Conservation (phyloP, 2,888 invertebrate species). For the Caenorhabditis panamensis region DNA sequence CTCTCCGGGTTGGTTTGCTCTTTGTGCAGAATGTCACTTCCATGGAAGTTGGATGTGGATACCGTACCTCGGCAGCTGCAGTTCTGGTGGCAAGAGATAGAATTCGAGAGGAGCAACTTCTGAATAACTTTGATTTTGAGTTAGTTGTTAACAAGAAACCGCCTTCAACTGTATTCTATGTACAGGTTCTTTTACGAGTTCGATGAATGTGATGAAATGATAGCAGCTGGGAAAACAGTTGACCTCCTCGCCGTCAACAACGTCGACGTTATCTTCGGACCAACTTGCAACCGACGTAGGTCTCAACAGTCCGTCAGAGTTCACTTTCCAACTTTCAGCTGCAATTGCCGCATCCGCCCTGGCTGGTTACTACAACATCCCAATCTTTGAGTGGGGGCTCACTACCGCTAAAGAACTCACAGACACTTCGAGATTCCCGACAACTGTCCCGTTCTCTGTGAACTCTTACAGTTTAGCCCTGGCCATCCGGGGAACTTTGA, state of each 20-base stretch:
- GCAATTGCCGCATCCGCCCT: conserved; percentile 59
- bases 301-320: too few species aligned
- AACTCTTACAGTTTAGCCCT: conserved; percentile 56
- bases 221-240: conserved; percentile 49
- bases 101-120: conserved; percentile 54
- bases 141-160: too few species aligned
- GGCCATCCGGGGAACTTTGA: conserved; percentile 60
- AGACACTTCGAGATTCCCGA: conserved; percentile 55
- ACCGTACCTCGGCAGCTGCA: conserved; percentile 65
- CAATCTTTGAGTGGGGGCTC: conserved; percentile 64
- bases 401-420: conserved; percentile 48
- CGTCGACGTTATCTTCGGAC: conserved; percentile 67
- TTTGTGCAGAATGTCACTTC: conserved; percentile 48
- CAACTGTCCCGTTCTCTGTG: conserved; percentile 50
- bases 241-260: conserved; percentile 46
- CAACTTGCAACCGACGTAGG: conserved; percentile 57
- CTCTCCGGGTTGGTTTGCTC: conserved; percentile 37
- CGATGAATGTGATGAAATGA: conserved; percentile 63
- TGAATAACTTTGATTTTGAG: conserved; percentile 63
- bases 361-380: conserved; percentile 62
- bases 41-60: conserved; percentile 35
- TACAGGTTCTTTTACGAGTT: conserved; percentile 60
- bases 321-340: conserved; percentile 49
- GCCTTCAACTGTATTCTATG: too few species aligned
- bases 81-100: conserved; percentile 62